Evolutionary conservation across 1,140 invertebrate species (phyloP), one percentile per base, ranked within the genome.

Genomic region (Heliothis virescens): DNA sequence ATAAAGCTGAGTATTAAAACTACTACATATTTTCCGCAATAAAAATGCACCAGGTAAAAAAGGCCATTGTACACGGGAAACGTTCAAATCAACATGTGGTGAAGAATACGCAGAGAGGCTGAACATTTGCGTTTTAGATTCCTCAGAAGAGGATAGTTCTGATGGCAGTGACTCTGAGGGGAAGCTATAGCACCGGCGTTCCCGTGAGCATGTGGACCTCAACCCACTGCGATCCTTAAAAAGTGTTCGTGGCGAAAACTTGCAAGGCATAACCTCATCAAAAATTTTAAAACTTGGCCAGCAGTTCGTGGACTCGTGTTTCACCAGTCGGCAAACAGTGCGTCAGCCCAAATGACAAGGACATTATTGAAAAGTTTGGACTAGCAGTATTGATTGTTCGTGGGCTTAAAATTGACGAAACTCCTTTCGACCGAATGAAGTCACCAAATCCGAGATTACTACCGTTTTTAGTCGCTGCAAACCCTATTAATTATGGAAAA

Each of bases 311-410:
- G 99, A 0, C 94, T 99, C n/a, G 98, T 99, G 11, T 94, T 99
- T 98, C 98, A 50, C 99, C 99, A 0, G 95, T 98, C 29, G 98
- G 98, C 74, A 95, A 96, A 86, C 96, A 97, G 94, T 98, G 97
- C 87, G 96, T 98, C 0, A 98, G 97, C 85, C 97, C 97, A n/a
- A 92, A 95, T 52, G 98, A 98, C 92, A 96, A 96, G 87, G 96
- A 97, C n/a, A 97, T 99, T 26, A 96, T 99, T 71, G 89, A 95
- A 82, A 95, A 97, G 41, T 95, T 96, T 91, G 99, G 99, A 0
- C 95, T 99, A 29, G 99, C 98, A 16, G 99, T 99, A 98, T 99
- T 1, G 99, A 99, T 90, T 99, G 99, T 93, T 99, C 99, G 15
- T 99, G 99, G 99, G 99, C 99, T 1, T n/a, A 97, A 97, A 94